Evolutionary conservation across 2,797 vertebrate genomes (phyloP), one percentile per base, ranked within the genome.

Genomic region (Etheostoma nigrum): DNA sequence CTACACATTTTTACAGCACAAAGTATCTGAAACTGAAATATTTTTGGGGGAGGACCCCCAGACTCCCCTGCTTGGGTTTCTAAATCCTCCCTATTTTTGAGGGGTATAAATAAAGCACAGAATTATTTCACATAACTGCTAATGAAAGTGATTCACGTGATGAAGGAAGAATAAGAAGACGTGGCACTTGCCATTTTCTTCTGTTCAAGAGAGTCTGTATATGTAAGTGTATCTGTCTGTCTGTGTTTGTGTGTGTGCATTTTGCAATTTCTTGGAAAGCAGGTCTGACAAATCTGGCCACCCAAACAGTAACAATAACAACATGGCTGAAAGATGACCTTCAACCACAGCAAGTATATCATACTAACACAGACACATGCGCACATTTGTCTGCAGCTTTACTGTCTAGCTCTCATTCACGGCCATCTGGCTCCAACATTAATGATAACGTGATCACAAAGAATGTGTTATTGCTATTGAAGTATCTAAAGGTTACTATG

Each of bases 401-500:
- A 15, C 64, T 16, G 54, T 67, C 72, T 57, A 63, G 61, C 74
- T 69, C 69, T 73, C 67, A 57, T 69, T 57, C 59, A 18, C 11
- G 13, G 78, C 88, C 86, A 86, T 87, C 86, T 91, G 88, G 76
- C 86, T 85, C 78, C 61, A 52, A 69, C 83, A 63, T 68, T 76
- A 72, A 83, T 80, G 80, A 88, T 89, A 88, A 86, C 83, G 70
- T 87, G 83, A 87, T 90, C 83, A 91, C 71, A 63, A 45, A 74
- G 74, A 84, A 89, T 91, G 86, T 72, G 61, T 67, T 64, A 55
- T 79, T 78, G 76, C 87, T 81, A 88, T 88, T 79, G 84, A 88
- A 90, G 91, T 92, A 90, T 74, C 74, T 71, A 59, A 85, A 87
- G 86, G 86, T 90, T 84, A 79, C 45, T 6, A 21, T 81, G 86